Evolutionary conservation across 2,888 invertebrate species (phyloP), one percentile per base, ranked within the genome.

Genomic region (Cristatella mucedo): DNA sequence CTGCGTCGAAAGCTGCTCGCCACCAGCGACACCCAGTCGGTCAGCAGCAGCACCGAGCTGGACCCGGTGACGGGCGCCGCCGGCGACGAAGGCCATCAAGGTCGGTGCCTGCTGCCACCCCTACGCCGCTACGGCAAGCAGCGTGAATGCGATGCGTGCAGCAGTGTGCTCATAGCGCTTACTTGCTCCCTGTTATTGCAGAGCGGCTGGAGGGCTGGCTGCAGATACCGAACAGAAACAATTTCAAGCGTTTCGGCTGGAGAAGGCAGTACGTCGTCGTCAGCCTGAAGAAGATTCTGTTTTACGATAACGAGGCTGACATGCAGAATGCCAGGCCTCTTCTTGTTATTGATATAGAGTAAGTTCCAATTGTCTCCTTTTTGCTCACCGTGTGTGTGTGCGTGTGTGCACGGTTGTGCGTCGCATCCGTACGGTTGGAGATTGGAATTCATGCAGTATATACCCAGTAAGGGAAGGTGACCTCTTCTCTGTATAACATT

Each of bases 261-360:
- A 83, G 82, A 68, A 84, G 84, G 59, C 89, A 91, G 66, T 93
- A 84, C 65, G 89, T 93, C 32, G 89, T 93, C 32, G 91, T 93
- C 34, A 87, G 89, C 34, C 89, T 87, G 45, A 80, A 82, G 66
- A 91, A 91, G 70, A 89, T 95, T 49, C 83, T 95, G 49, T 93
- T 95, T 71, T 95, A 91, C 64, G 86, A 89, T 69, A 48, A 52
- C 9, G 91, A 93, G 70, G 81, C 73, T 57, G 87, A 89, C 64
- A 87, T 89, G 65, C 79, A 82, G 68, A 87, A 89, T 61, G 81
- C 85, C 5, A 86, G 87, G 72, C 91, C 93, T 19, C 80, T 82
- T 47, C 77, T 93, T 67, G 86, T 93, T 57, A 72, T 95, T 57
- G 93, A 95, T 74, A 76, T 95, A 64, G 87, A 83, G 85, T 86